Evolutionary conservation across 1,140 invertebrate species (phyloP), one percentile per base, ranked within the genome.

Genomic region (Heliothis subflexa): DNA sequence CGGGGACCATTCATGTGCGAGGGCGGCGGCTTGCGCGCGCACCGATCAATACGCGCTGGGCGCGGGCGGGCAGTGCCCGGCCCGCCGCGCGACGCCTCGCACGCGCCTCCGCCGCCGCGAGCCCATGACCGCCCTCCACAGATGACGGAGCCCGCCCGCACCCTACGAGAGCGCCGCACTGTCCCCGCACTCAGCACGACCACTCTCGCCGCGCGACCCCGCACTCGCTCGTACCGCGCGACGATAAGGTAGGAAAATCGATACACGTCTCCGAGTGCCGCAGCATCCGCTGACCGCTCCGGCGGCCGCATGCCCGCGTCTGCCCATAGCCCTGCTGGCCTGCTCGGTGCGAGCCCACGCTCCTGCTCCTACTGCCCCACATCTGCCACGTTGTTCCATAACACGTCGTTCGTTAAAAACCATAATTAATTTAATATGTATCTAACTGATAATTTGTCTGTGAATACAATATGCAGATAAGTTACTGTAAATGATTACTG

Each of bases 11-110:
- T 92, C 90, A 93, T 89, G 86, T 84, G 82, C 78, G 82, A 86
- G 89, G 90, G 91, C 88, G 91, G 88, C 78, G 89, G 87, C 85
- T 78, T 86, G 92, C 92, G 91, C 92, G 91, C 91, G 90, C 92
- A 91, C 49, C 85, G 85, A 92, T 92, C 91, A 81, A 93, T 92
- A 91, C 78, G 71, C 68, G 57, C 49, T 73, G 78, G 75, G 83
- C 81, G 81, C 81, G 83, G 81, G 85, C 87, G 87, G 88, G 83
- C 88, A 92, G 91, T 93, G 89, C 84, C 89, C 89, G 87, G 88
- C 86, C 84, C 81, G 89, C 89, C 90, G 88, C 90, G 89, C 85
- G 86, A 85, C 86, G 78, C 75, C 71, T 82, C 86, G 89, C 89
- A 91, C 90, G 90, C 84, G 82, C 81, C 81, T 74, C 86, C 81